A percentile compares a stretch with the other conserved stretches of the same genome.
Evolutionary conservation across 2,797 vertebrate species (phyloP).

Genomic region (Kryptolebias ocellatus): DNA sequence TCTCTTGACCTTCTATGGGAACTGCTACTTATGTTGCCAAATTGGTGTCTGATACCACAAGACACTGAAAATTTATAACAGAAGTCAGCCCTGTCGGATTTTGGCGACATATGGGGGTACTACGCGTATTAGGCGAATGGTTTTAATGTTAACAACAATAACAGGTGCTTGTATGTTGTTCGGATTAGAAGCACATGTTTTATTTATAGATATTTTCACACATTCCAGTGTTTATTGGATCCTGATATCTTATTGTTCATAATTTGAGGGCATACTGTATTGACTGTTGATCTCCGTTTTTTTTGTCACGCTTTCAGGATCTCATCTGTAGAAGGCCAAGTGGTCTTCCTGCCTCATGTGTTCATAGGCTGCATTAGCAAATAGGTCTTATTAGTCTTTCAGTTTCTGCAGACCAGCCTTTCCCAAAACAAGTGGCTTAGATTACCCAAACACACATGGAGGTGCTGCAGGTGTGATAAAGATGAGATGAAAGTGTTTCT

Average conservation of each 20-base stretch:
- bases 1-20: not conserved
- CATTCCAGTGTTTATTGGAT: conserved; percentile 56
- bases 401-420: conserved; percentile 43
- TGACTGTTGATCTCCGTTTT: conserved; percentile 36
- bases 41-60: not conserved
- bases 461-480: conserved; percentile 42
- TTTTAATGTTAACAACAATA: conserved; percentile 15
- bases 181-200: conserved; percentile 39
- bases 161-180: conserved; percentile 17
- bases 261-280: conserved; percentile 18
- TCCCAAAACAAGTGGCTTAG: conserved; percentile 40
- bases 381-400: conserved; percentile 48
- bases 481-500: conserved; percentile 31
- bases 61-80: not conserved
- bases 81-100: too few relatives aligned
- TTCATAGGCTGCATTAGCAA: conserved; percentile 45
- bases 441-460: conserved; percentile 46
- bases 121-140: not conserved
- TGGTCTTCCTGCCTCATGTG: conserved; percentile 49
- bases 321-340: conserved; percentile 51
- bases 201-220: conserved; percentile 46
- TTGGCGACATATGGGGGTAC: not conserved
- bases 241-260: conserved; percentile 29
- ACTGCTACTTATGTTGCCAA: not conserved
- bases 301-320: conserved; percentile 1